Conservation (phyloP, 2,797 vertebrate genomes). For the Gephyroberyx darwinii region DNA sequence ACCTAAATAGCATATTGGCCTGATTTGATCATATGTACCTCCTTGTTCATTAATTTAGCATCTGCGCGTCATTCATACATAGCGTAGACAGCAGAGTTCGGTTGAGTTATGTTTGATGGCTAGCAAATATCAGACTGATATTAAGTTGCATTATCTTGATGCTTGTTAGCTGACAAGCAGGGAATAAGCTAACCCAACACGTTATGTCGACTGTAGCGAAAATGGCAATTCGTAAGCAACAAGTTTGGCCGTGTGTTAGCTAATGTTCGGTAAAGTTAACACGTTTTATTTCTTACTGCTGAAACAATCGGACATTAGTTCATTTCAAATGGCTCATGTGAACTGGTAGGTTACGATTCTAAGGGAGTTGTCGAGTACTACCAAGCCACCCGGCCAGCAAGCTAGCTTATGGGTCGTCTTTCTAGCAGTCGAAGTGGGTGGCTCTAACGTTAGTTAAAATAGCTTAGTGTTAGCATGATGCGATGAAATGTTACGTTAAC, state of each 20-base stretch:
- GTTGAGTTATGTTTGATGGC: too few relatives aligned
- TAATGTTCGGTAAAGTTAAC: neutral
- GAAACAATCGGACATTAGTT: too few relatives aligned
- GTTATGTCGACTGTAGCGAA: conserved; percentile 6
- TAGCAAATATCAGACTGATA: conserved; percentile 2
- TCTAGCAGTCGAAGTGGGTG: conserved; percentile 44
- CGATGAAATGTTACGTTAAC: conserved; percentile 3
- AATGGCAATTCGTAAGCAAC: neutral
- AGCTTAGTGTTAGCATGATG: conserved; percentile 42
- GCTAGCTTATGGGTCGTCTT: conserved; percentile 29
- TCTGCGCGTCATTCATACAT: too few relatives aligned
- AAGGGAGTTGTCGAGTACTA: neutral
- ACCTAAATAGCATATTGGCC: too few relatives aligned
- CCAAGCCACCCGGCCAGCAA: neutral
- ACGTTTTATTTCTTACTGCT: neutral
- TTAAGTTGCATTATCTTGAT: conserved; percentile 12
- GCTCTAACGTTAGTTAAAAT: conserved; percentile 41
- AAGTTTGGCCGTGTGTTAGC: neutral
- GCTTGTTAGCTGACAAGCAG: conserved; percentile 50
- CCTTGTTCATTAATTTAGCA: too few relatives aligned
- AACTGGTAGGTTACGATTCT: neutral
- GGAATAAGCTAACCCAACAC: conserved; percentile 43
- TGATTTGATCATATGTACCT: too few relatives aligned
- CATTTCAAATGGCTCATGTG: accelerated
- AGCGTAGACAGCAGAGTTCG: too few relatives aligned